Evolutionary conservation across 1,140 invertebrate genomes (phyloP), one percentile per base, ranked within the genome.

Genomic region (Drosophila nigrodunni): DNA sequence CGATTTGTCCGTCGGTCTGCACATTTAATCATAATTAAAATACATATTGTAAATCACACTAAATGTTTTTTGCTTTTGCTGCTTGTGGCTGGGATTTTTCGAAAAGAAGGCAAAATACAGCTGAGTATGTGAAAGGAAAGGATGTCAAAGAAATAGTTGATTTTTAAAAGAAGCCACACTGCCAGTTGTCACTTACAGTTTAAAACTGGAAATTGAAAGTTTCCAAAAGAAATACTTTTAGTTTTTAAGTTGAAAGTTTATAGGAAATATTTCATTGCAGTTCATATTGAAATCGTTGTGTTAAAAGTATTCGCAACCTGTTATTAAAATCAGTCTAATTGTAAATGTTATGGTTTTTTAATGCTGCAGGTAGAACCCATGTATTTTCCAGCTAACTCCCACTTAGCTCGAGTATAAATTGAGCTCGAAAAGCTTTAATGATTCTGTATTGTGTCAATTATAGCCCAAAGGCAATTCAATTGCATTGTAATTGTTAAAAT

Each of bases 1-100:
- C 50, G 39, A 46, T 66, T 55, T 39, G 34, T 49, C 57, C 50
- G 35, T 60, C 35, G 7, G 39, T 3, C 34, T 18, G 11, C n/a
- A 21, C 21, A 39, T 35, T 25, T 65, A 44, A 52, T 55, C 44
- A 87, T 82, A 87, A 86, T 87, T 86, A 87, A 86, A 85, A 86
- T 87, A 85, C 78, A 76, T 76, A 73, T 76, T 73, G 73, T 74
- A 77, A 83, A 85, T 83, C 74, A 74, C 69, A 80, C 61, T 67
- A 70, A 85, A 80, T 77, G 64, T 70, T 80, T 74, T 30, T 10
- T 39, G 7, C 7, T 52, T 25, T 34, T 54, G 66, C 54, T 76
- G 61, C 46, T 64, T 35, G 57, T 41, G 62, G 59, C 52, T 65
- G 58, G 60, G 66, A 72, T 68, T 74, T 65, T 67, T 25, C 41